These are phyloP conservation scores for Drosophila kuntzei DNA, from an alignment of 2,888 invertebrate genomes.

Conservation along the genomic window DNA sequence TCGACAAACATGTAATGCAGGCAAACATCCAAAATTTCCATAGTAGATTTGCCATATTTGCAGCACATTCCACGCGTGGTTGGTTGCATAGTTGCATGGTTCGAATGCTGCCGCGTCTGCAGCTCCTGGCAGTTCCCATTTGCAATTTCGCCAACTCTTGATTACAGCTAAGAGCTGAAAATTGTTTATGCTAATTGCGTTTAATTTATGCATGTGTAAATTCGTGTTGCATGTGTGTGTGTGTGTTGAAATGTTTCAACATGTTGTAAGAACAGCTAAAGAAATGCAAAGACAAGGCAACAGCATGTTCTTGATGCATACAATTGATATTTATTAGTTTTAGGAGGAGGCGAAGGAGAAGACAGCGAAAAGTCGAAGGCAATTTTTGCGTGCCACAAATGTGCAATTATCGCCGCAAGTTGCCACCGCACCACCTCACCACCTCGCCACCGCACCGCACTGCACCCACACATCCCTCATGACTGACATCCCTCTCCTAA, in stretches of 20 bases:
- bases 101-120: constrained; percentile 5
- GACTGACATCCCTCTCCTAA: not conserved
- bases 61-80: constrained; percentile 29
- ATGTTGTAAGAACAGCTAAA: constrained; percentile 48
- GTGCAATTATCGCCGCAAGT: constrained; percentile 63
- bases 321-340: constrained; percentile 69
- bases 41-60: constrained; percentile 35
- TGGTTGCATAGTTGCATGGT: constrained; percentile 18
- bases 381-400: constrained; percentile 65
- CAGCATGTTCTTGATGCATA: constrained; percentile 33
- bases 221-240: constrained; percentile 8
- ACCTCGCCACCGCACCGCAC: too few species aligned
- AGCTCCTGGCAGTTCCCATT: constrained; percentile 31
- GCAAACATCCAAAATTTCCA: constrained; percentile 5
- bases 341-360: not conserved
- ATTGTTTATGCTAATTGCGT: constrained; percentile 81
- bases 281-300: constrained; percentile 56
- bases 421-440: constrained; percentile 20
- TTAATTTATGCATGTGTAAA: constrained; percentile 78
- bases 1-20: constrained; percentile 20
- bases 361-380: constrained; percentile 16
- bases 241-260: constrained; percentile 24
- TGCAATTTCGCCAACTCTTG: constrained; percentile 36
- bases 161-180: constrained; percentile 75
- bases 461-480: constrained; percentile 5